Base-by-base conservation (phyloP, 2,113 vertebrate genomes). In the Pipa parva region DNA sequence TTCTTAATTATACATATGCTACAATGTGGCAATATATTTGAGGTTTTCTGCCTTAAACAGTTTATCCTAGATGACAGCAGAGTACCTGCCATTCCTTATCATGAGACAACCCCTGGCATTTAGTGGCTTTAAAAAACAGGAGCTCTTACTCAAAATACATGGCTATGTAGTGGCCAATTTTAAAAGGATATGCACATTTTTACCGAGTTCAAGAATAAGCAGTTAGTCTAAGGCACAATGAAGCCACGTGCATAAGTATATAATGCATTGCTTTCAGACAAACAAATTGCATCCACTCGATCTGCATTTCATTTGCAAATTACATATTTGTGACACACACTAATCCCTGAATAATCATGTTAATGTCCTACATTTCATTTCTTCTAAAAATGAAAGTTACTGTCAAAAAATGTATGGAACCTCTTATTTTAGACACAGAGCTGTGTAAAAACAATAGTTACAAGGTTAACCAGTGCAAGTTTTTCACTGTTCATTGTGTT, bases 161-260 rank as follows among this genome's bases (percentile, higher is more conserved):
- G 70, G 66, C 72, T 63, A 54, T 64, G 58, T 66, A 73, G 79
- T 77, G 80, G 72, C 75, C 56, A 70, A 51, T 63, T 58, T 57
- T 22, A 7, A 31, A 27, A 77, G 68, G 60, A 74, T 72, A 74
- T 0, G 29, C 52, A 57, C 62, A 75, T 56, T 69, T 74, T 62
- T 18, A 18, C 24, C 26, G 63, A 63, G 66, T 71, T 79, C 78
- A 72, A 70, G 81, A 83, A 78, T 80, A 78, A 29, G 71, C 59
- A 74, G 79, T 73, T 77, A 78, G 80, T 68, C 81, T 88, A 91
- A 91, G 88, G 88, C 89, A 90, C 84, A 63, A 82, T 73, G 75
- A 18, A 50, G 83, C 72, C 78, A 73, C 80, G 65, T 60, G 42
- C 66, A 70, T 42, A 74, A 73, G 71, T 72, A 27, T 71, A 51